These are phyloP conservation scores for Strongylocentrotus purpuratus DNA, from an alignment of 35 echinoderm and acorn worm species.

Conservation along the genomic window DNA sequence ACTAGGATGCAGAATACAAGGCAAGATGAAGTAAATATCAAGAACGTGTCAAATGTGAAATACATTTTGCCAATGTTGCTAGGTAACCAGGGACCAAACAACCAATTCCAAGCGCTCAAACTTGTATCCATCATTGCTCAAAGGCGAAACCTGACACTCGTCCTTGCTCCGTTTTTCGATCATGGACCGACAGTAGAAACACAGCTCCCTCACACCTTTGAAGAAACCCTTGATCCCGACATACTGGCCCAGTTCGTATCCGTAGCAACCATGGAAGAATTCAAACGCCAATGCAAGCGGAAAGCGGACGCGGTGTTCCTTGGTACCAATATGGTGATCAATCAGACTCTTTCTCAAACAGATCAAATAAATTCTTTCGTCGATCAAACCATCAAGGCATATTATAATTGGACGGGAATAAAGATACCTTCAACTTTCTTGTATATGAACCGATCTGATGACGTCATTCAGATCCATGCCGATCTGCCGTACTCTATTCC, in stretches of 20 bases:
- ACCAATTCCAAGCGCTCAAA: slow-evolving; percentile 61
- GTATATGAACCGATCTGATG: background rate
- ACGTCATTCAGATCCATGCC: slow-evolving; percentile 17
- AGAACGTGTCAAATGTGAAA: background rate
- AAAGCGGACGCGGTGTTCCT: slow-evolving; percentile 26
- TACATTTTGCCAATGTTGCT: slow-evolving; percentile 60
- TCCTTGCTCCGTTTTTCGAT: slow-evolving; percentile 71
- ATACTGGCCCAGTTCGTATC: background rate
- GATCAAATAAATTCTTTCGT: background rate
- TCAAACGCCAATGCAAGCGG: slow-evolving; percentile 36
- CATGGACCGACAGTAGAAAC: slow-evolving; percentile 34
- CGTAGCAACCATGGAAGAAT: slow-evolving; percentile 44
- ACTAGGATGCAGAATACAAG: background rate
- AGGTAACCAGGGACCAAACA: slow-evolving; percentile 74
- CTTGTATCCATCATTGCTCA: slow-evolving; percentile 41
- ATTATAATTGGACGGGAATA: background rate
- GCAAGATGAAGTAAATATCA: background rate
- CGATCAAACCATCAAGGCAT: background rate
- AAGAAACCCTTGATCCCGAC: slow-evolving; percentile 49
- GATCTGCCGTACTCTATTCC: slow-evolving; percentile 10
- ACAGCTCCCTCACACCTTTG: slow-evolving; percentile 36
- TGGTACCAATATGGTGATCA: slow-evolving; percentile 38
- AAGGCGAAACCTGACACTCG: slow-evolving; percentile 54
- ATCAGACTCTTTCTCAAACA: background rate
- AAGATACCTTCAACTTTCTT: slow-evolving; percentile 29